Evolutionary conservation across 2,888 invertebrate species (phyloP), one percentile per base, ranked within the genome.

Genomic region (Hypercompe scribonia): DNA sequence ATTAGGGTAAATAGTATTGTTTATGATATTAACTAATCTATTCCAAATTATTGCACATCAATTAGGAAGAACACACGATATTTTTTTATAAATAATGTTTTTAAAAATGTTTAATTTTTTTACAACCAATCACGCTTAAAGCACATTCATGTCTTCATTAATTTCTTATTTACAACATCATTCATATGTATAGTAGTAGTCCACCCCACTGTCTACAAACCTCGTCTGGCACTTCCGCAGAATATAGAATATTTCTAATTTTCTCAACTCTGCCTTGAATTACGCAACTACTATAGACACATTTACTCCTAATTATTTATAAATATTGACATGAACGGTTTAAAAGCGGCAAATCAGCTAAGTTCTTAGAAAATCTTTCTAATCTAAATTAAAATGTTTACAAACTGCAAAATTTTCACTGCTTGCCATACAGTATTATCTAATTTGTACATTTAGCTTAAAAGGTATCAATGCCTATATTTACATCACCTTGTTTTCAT

Each of bases 41-140:
- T 78, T 78, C 81, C 81, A 88, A 88, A 87, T 90, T 93, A 93
- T 93, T 93, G 92, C 92, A 93, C 92, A 85, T 85, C 79, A 75
- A 86, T 84, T 82, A 84, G 84, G 84, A 84, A 84, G 83, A 84
- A 81, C 77, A 82, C 76, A 83, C 78, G 72, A 86, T 87, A 89
- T 82, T 74, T 82, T 82, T 81, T 74, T 80, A 87, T 87, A 87
- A 86, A 87, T 87, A 86, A 85, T 78, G 72, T 73, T 77, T 61
- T 13, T 72, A 61, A 71, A 75, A 63, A 11, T 34, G 65, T 42
- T 42, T 70, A 75, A 31, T 69, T 28, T 4, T 39, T 39, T 24
- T 10, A 66, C n/a, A 50, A 54, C 68, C 31, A 50, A 36, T 28
- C 39, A 61, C 28, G 2, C 61, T 46, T 33, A n/a, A 54, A 68